Base-by-base conservation (phyloP, 2,113 vertebrate genomes). In the Axis porcinus region DNA sequence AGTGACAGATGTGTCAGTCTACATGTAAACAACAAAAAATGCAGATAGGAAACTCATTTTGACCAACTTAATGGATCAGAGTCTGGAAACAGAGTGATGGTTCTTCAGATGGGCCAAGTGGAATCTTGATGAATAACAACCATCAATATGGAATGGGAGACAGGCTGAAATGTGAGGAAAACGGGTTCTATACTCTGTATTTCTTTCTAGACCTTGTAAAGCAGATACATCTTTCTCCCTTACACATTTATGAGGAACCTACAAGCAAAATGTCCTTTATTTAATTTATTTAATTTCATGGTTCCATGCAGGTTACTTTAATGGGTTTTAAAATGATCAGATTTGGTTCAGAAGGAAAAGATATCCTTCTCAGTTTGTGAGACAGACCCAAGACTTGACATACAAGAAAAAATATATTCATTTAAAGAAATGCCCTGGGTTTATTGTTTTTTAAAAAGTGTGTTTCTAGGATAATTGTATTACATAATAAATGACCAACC, bases 401-500 rank as follows among this genome's bases (percentile, higher is more conserved):
- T 60, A 21, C 94, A 92, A 85, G 30, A 83, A 89, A 88, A 87
- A 81, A 40, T 25, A 55, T 50, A 91, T 92, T 94, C 7, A 55
- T 25, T 58, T 95, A 95, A 92, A 86, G 54, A 96, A 95, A 84
- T 88, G 28, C 23, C 13, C 36, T 36, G 45, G 47, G 45, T 25
- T 95, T 54, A 67, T 3, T 70, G 17, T 62, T 97, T 94, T 50
- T 89, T 67, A 55, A 57, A 89, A 89, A 76, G 6, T 89, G 55
- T 96, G 91, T 84, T 98, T 93, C 67, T 55, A 91, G 94, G 91
- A 93, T 76, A 98, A 97, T 95, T 96, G 95, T 92, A 97, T 92
- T 95, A 94, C 79, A 97, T 28, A 87, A 98, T 94, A 98, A 98
- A 98, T 88, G 93, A 97, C 85, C 85, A 13, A 58, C 95, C 79